phyloP scores from a whole-genome alignment of 1,140 invertebrate species.

The Lethrus apterus region DNA sequence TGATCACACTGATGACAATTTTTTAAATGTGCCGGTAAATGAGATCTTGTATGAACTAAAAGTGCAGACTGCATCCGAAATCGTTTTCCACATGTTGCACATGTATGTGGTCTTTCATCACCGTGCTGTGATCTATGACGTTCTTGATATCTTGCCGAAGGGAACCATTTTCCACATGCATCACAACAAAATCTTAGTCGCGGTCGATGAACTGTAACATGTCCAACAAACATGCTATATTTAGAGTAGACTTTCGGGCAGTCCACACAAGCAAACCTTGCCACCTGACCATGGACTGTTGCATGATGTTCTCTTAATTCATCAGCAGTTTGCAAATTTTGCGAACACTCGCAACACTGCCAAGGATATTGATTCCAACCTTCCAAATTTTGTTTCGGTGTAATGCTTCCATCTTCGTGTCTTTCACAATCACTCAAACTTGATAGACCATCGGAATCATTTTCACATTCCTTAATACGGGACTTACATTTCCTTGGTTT shows the following conservation, averaged over 20 bases:
- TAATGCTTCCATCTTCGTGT: conserved; percentile 35
- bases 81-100: conserved; percentile 48
- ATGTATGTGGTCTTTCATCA: conserved; percentile 45
- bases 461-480: conserved; percentile 14
- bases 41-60: conserved; percentile 47
- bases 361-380: conserved; percentile 48
- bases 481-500: conserved; percentile 11
- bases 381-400: conserved; percentile 27
- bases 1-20: conserved; percentile 50
- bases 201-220: conserved; percentile 48
- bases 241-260: conserved; percentile 53
- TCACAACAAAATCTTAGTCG: conserved; percentile 50
- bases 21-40: conserved; percentile 49
- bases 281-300: conserved; percentile 46
- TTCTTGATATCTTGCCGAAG: conserved; percentile 10
- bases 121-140: conserved; percentile 41
- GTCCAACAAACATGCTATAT: conserved; percentile 51
- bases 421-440: conserved; percentile 29
- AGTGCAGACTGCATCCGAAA: conserved; percentile 50
- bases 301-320: conserved; percentile 47
- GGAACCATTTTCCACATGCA: conserved; percentile 49
- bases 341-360: conserved; percentile 50
- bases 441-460: conserved; percentile 16
- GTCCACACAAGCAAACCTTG: conserved; percentile 50
- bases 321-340: conserved; percentile 44